Percentiles rank a stretch among this genome's conserved stretches.
Evolutionary conservation across 1,140 invertebrate genomes (phyloP).

Genomic region (Atta colombica): DNA sequence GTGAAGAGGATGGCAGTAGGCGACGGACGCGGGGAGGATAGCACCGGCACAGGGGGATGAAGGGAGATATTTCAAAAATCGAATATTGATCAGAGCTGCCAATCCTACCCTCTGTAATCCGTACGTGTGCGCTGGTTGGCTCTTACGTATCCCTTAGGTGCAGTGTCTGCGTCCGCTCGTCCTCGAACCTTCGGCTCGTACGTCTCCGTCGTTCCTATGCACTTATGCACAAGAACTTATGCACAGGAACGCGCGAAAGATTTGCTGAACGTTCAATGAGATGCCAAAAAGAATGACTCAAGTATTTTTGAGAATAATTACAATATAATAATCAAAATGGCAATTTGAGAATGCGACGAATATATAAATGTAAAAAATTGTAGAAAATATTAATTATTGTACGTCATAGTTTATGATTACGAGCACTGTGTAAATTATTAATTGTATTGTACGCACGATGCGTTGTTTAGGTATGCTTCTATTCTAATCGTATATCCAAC

Average conservation of each 20-base stretch:
- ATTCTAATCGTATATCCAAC: background rate
- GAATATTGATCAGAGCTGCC: constrained; percentile 86
- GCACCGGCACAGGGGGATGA: constrained; percentile 69
- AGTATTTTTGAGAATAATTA: background rate
- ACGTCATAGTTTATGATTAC: background rate
- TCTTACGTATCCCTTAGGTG: constrained; percentile 77
- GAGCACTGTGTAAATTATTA: background rate
- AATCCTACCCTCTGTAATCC: constrained; percentile 85
- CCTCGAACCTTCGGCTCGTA: constrained; percentile 67
- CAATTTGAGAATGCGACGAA: background rate
- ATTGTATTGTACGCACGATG: background rate
- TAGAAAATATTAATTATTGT: background rate
- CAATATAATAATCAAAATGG: too few species aligned
- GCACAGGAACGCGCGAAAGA: background rate
- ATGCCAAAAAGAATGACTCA: background rate
- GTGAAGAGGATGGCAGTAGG: constrained; percentile 42
- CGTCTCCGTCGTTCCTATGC: constrained; percentile 63
- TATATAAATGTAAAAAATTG: background rate
- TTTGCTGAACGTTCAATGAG: background rate
- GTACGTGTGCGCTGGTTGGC: constrained; percentile 77
- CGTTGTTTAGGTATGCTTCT: background rate
- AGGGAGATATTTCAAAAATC: constrained; percentile 86
- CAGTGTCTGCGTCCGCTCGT: constrained; percentile 71
- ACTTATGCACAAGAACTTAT: background rate
- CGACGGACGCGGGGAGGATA: constrained; percentile 66